phyloP scores from a whole-genome alignment of 1,140 invertebrate species.

The Temnothorax longispinosus region DNA sequence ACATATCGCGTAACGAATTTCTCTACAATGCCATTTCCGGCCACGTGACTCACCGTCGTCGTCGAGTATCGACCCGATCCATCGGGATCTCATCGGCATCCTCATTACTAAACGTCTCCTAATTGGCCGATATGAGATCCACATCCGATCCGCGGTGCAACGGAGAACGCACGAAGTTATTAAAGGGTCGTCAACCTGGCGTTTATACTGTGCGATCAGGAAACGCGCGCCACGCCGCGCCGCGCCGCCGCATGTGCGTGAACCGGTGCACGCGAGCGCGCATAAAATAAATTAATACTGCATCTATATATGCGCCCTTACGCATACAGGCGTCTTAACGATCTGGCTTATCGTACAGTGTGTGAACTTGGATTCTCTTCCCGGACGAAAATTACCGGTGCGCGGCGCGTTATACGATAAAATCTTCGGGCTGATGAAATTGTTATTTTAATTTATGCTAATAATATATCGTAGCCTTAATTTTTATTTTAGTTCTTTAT shows the following conservation, averaged over 20 bases:
- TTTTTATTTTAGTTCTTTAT: neutral
- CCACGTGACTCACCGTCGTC: constrained; percentile 11
- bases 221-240: constrained; percentile 43
- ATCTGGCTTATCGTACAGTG: constrained; percentile 34
- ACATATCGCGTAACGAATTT: constrained; percentile 27
- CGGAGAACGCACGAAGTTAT: constrained; percentile 64
- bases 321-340: constrained; percentile 36
- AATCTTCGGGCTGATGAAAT: constrained; percentile 14
- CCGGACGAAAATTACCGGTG: constrained; percentile 34
- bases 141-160: constrained; percentile 46
- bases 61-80: constrained; percentile 26
- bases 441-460: constrained; percentile 14
- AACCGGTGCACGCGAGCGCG: constrained; percentile 44
- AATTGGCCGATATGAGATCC: constrained; percentile 66
- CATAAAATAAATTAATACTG: constrained; percentile 60
- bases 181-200: constrained; percentile 76
- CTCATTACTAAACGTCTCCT: constrained; percentile 69
- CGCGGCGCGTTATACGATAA: neutral
- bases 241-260: constrained; percentile 7
- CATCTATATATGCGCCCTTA: constrained; percentile 46
- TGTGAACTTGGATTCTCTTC: constrained; percentile 32
- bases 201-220: constrained; percentile 60
- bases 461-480: neutral
- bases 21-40: constrained; percentile 38
- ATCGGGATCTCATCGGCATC: constrained; percentile 47